Percentiles rank a stretch among this genome's conserved stretches.
Evolutionary conservation across 1,140 invertebrate species (phyloP).

Genomic region (Drosophila tani): DNA sequence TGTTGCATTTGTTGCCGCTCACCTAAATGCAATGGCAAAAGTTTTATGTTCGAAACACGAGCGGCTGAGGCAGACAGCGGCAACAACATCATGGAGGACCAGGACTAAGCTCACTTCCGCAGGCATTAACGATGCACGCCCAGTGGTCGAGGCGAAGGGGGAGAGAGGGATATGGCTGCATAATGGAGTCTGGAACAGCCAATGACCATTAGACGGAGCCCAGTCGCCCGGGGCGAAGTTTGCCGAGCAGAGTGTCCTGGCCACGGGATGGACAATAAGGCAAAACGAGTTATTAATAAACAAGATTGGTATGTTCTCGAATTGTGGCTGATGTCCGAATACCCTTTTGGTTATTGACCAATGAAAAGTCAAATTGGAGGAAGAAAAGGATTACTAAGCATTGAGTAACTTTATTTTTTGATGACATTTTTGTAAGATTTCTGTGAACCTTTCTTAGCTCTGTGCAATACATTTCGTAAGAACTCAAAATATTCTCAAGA

Average conservation of each 20-base stretch:
- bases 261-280: constrained; percentile 62
- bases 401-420: neutral
- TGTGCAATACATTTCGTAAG: too few species aligned
- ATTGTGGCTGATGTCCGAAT: constrained; percentile 6
- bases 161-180: constrained; percentile 40
- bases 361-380: neutral
- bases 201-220: constrained; percentile 74
- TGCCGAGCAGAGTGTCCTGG: constrained; percentile 28
- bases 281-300: constrained; percentile 79
- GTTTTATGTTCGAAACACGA: constrained; percentile 65
- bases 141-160: neutral
- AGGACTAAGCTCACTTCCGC: constrained; percentile 61
- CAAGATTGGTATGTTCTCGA: constrained; percentile 41
- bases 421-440: too few species aligned
- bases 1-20: constrained; percentile 41
- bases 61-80: constrained; percentile 22
- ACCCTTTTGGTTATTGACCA: constrained; percentile 17
- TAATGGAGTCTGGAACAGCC: constrained; percentile 73
- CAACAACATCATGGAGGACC: constrained; percentile 27
- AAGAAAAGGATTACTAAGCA: neutral
- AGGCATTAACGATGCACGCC: constrained; percentile 57
- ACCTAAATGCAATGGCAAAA: constrained; percentile 70
- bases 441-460: too few species aligned
- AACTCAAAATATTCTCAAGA: too few species aligned
- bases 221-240: constrained; percentile 63